Base-by-base conservation (phyloP, 2,888 invertebrate genomes). In the Synanthedon tipuliformis region DNA sequence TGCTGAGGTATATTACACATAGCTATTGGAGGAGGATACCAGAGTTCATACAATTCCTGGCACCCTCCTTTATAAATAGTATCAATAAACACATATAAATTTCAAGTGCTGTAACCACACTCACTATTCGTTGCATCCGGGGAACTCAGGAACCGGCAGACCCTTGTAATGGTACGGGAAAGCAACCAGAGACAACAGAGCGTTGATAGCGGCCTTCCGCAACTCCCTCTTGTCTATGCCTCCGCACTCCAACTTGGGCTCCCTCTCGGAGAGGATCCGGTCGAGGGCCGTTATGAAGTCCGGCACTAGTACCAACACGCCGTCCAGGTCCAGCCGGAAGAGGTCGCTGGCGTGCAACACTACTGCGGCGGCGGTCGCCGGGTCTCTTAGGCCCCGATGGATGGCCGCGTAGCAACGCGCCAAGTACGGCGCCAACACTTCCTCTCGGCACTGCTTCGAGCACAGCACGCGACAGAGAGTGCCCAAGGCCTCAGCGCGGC, bases 391-490 rank as follows among this genome's bases (percentile, higher is more conserved):
- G 1, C 97, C 98, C 75, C 96, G 95, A 65, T 94, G 94, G 58
- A 99, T 82, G 4, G 96, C 95, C 66, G 97, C 92, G 81, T 97
- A 98, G 84, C 98, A 97, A 51, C 98, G 90, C 10, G 98, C 96
- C 65, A 98, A 89, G 86, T 99, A 99, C 1, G 94, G 94, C 1
- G 97, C 95, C 53, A 96, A 88, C 63, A 99, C 96, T 70, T 94
- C 94, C 85, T 98, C 98, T 48, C 95, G 95, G 1, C 97, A 96
- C 80, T 96, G 96, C 82, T 97, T 97, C 0, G 98, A 94, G 78
- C 97, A 98, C 75, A 99, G 94, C 71, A 99, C 96, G 66, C 98
- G 91, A 78, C 99, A 99, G 18, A 99, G 83, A 3, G 98, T 94
- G 18, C 98, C 99, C 65, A 98, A 90, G 0, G 99, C 98, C 81